Evolutionary conservation across 2,113 vertebrate species (phyloP).

Genomic region (Tylochromis polylepis): DNA sequence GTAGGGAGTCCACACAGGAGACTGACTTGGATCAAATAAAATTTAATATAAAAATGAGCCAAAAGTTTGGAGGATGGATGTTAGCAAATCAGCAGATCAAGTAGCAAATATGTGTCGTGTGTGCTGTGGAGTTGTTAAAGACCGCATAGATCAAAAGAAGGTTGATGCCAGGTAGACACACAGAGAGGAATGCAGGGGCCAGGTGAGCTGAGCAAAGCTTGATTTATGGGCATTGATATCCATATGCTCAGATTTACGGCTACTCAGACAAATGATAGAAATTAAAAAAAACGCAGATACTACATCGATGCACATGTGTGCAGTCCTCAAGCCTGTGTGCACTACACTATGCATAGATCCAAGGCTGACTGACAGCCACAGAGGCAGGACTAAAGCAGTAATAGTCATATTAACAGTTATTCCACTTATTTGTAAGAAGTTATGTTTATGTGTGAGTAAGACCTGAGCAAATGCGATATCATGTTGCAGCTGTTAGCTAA

Average conservation of each 20-base stretch:
- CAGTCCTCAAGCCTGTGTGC: neutral
- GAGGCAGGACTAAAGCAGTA: neutral
- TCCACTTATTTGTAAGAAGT: neutral
- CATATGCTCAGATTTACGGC: neutral
- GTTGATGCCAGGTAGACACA: neutral
- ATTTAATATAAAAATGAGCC: neutral
- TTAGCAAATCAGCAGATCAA: neutral
- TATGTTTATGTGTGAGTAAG: neutral
- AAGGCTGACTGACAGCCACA: neutral
- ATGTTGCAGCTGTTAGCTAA: neutral
- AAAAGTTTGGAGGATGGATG: neutral
- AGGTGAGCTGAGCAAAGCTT: neutral
- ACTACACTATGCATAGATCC: neutral
- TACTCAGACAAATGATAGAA: neutral
- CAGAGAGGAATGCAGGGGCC: neutral
- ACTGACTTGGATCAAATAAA: neutral
- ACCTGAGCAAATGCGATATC: neutral
- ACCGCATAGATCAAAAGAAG: neutral
- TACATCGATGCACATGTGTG: neutral
- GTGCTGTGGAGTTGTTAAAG: neutral
- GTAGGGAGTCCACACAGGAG: neutral
- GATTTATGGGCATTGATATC: neutral
- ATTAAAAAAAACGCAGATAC: neutral
- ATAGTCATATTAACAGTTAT: neutral
- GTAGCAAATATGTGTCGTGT: neutral